These are phyloP conservation scores for Trachemys scripta DNA, from an alignment of 2,113 vertebrate genomes.

Conservation along the genomic window DNA sequence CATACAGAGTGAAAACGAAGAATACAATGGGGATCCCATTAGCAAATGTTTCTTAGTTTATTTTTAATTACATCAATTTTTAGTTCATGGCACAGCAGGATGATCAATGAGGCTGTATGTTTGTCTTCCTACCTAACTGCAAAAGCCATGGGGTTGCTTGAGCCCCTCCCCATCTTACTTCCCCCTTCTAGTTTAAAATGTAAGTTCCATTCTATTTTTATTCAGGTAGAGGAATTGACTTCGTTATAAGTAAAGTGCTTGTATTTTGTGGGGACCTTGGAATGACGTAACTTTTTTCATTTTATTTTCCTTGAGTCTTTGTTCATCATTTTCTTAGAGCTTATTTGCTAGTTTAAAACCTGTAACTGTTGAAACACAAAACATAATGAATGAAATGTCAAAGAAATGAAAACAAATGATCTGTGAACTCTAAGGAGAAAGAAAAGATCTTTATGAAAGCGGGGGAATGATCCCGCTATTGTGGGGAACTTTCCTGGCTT, in stretches of 20 bases:
- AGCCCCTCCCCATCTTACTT: not conserved
- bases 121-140: not conserved
- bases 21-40: not conserved
- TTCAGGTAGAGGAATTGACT: not conserved
- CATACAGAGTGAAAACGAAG: not conserved
- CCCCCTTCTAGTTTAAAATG: not conserved
- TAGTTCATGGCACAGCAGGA: not conserved
- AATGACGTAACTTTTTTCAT: not conserved
- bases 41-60: not conserved
- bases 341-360: conserved; percentile 17
- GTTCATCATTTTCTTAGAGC: not conserved
- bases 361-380: conserved; percentile 25
- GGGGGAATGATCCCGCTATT: too few relatives aligned
- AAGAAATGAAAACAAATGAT: conserved; percentile 56
- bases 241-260: not conserved
- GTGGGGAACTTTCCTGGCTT: too few relatives aligned
- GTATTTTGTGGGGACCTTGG: not conserved
- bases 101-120: not conserved
- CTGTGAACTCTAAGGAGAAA: conserved; percentile 18
- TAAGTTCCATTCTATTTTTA: not conserved
- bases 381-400: conserved; percentile 38
- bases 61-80: not conserved
- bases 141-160: not conserved
- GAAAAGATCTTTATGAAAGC: not conserved
- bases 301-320: not conserved